Evolutionary conservation across 2,113 vertebrate genomes (phyloP), one percentile per base, ranked within the genome.

Genomic region (Ictidomys tridecemlineatus): DNA sequence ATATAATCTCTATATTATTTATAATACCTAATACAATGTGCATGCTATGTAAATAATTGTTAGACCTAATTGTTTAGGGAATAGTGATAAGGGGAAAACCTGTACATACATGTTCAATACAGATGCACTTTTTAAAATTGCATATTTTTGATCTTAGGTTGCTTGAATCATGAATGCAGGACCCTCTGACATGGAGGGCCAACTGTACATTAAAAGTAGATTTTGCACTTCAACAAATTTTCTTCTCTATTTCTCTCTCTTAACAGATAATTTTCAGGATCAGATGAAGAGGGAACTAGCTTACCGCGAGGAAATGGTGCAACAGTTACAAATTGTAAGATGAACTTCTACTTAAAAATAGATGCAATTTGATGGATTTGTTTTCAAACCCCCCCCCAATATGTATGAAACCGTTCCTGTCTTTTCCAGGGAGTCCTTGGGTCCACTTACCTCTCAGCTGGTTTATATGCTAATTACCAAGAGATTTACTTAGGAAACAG

Each of bases 271-370:
- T 98, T 99, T 99, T 96, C 99, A 99, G 98, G 99, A 99, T 98
- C 99, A 99, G 97, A 99, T 99, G 99, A 99, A 99, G 98, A 98
- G 99, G 97, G 99, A 99, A 88, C 98, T 99, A 91, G 99, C 99
- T 4, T 99, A 99, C 98, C 99, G 99, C 98, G 99, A 99, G 98
- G 99, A 99, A 98, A 99, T 99, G 99, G 99, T 99, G 28, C 99
- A 99, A 87, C 99, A 99, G 98, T 98, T 99, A 98, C 99, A 99
- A 98, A 99, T 99, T 93, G 99, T 99, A 98, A 99, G 99, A 97
- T 89, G 61, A 22, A 58, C 58, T 97, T 82, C 94, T 95, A 51
- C 77, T 96, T 96, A 13, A 91, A 97, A 96, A 82, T 22, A 3
- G 92, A 70, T 89, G 30, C 65, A 73, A 20, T 11, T 10, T 28